Evolutionary conservation across 2,888 invertebrate genomes (phyloP), one percentile per base, ranked within the genome.

Genomic region (Yponomeuta cagnagella): DNA sequence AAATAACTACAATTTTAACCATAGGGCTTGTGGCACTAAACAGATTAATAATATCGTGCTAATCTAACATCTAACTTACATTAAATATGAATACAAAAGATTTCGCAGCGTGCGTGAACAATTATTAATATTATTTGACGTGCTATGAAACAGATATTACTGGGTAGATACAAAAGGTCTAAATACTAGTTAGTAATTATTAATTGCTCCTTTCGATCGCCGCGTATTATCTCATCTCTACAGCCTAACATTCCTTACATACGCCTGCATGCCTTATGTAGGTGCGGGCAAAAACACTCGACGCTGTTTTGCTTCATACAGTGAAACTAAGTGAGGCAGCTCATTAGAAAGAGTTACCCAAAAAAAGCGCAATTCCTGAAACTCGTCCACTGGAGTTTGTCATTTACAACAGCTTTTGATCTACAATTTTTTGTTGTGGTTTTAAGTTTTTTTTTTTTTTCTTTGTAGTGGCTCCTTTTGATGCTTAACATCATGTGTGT

Each of bases 61-160:
- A 74, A 76, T 75, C 79, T 81, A 82, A 76, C 77, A 75, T 75
- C 73, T 72, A 75, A 75, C 74, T 72, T 72, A 74, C 74, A 74
- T 77, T 52, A 66, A 10, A 77, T 75, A 76, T 74, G 79, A 77
- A 79, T 76, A 77, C 79, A 77, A 78, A 78, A 78, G 74, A 78
- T 77, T 79, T 78, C 78, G 79, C 79, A 76, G 83, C 82, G 83
- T 81, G 83, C 82, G 76, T 74, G 73, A 77, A 79, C 79, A 74
- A 79, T 77, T 80, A 81, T 77, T 74, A 73, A 74, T 74, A 75
- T 74, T 31, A 15, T 75, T 58, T 74, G 78, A 81, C 77, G 82
- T 83, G 84, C 80, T 79, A 76, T 75, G 70, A 77, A 79, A 78
- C 77, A 73, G 78, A 69, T 33, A 75, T 77, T 77, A 77, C 76